Percentiles rank a stretch among this genome's conserved stretches.
Evolutionary conservation across 2,888 invertebrate genomes (phyloP).

Genomic region (Ophraella communa): DNA sequence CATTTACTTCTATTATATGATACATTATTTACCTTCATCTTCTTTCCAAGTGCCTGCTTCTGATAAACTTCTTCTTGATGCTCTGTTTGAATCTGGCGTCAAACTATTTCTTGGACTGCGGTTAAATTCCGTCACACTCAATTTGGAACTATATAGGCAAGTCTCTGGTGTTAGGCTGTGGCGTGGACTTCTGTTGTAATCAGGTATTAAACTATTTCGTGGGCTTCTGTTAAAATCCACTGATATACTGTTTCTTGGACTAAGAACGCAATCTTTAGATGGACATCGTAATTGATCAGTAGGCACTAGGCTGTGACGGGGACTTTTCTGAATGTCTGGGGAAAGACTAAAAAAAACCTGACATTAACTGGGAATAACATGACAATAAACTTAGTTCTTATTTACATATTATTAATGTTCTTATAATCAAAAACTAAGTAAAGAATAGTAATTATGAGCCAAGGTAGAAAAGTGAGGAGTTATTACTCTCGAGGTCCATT

Average conservation of each 20-base stretch:
- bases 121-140: slow-evolving; percentile 56
- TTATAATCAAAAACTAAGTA: too few species aligned
- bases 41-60: slow-evolving; percentile 66
- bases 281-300: slow-evolving; percentile 66
- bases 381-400: neutral
- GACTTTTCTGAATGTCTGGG: slow-evolving; percentile 3
- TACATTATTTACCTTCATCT: slow-evolving; percentile 62
- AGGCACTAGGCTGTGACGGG: slow-evolving; percentile 63
- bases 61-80: slow-evolving; percentile 67
- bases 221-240: slow-evolving; percentile 64
- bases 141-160: slow-evolving; percentile 57
- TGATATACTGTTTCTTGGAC: slow-evolving; percentile 64
- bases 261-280: slow-evolving; percentile 60
- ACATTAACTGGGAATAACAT: too few species aligned
- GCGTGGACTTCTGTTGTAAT: slow-evolving; percentile 63
- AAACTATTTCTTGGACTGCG: slow-evolving; percentile 65
- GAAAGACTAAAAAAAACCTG: neutral
- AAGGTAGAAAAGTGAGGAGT: too few species aligned
- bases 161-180: slow-evolving; percentile 70
- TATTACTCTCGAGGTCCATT: too few species aligned
- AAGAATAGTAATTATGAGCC: too few species aligned
- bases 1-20: too few species aligned
- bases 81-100: slow-evolving; percentile 58
- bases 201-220: slow-evolving; percentile 64
- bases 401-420: too few species aligned